phyloP scores from a whole-genome alignment of 2,797 vertebrate genomes.

The Silurus aristotelis region DNA sequence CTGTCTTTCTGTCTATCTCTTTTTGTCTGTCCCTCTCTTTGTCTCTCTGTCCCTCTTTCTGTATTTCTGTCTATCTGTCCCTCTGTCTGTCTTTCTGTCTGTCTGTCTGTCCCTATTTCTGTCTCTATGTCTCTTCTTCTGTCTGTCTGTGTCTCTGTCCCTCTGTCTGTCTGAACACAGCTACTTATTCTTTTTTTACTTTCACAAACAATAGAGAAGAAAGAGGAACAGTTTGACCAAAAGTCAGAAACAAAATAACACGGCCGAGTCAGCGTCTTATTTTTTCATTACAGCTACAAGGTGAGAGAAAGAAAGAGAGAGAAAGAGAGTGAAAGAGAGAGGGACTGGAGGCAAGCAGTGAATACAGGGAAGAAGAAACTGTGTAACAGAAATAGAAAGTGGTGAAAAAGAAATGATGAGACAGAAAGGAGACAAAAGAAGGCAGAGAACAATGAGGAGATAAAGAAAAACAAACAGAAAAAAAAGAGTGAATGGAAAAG shows the following conservation, averaged over 20 bases:
- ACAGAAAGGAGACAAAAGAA: background rate
- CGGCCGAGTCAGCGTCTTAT: background rate
- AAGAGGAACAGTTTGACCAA: background rate
- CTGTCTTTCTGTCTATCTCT: no score
- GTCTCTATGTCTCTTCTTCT: background rate
- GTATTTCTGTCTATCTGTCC: no score
- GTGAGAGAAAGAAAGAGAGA: background rate
- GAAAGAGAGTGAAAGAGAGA: background rate
- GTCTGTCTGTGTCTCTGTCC: background rate
- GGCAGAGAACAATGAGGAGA: background rate
- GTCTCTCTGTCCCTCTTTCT: no score
- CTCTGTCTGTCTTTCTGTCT: no score
- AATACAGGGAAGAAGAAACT: background rate
- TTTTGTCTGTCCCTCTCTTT: no score
- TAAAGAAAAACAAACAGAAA: background rate
- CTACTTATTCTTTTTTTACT: background rate
- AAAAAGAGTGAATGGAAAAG: background rate
- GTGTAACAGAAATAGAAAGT: no score
- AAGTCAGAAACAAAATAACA: background rate
- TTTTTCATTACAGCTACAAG: background rate
- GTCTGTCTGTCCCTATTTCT: background rate
- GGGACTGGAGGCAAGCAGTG: background rate
- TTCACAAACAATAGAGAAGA: background rate
- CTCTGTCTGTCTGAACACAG: background rate
- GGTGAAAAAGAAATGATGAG: background rate